Evolutionary conservation across 1,140 invertebrate species (phyloP).

Genomic region (Propsilocerus akamusi): DNA sequence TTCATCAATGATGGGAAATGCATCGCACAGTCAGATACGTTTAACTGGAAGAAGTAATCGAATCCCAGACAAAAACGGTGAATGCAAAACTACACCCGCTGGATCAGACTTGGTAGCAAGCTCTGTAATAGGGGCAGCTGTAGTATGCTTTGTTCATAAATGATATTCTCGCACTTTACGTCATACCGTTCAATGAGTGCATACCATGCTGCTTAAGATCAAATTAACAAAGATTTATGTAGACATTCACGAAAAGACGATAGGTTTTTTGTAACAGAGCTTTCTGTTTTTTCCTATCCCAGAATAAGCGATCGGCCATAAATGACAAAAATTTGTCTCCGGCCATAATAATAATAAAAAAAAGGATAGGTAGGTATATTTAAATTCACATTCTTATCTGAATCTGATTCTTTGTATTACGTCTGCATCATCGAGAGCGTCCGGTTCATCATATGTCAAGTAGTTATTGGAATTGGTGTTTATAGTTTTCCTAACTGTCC

Average conservation of each 20-base stretch:
- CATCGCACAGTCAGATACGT: conserved; percentile 55
- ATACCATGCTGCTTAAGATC: conserved; percentile 53
- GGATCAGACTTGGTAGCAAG: conserved; percentile 41
- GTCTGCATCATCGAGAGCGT: not conserved
- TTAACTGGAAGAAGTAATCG: conserved; percentile 50
- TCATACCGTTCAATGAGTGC: conserved; percentile 36
- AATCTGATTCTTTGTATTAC: not conserved
- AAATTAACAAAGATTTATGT: too few relatives aligned
- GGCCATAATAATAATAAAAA: not conserved
- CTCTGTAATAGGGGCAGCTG: conserved; percentile 51
- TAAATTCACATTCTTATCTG: not conserved
- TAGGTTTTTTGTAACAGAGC: not conserved
- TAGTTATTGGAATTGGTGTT: not conserved
- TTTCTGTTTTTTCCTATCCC: not conserved
- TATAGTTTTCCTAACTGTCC: not conserved
- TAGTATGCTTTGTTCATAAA: conserved; percentile 54
- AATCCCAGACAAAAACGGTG: conserved; percentile 49
- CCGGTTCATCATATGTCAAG: not conserved
- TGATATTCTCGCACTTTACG: conserved; percentile 42
- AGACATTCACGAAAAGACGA: too few relatives aligned
- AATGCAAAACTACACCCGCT: conserved; percentile 51
- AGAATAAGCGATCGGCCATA: not conserved
- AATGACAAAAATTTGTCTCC: not conserved
- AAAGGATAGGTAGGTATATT: not conserved
- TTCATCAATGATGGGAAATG: conserved; percentile 44